phyloP scores from a whole-genome alignment of 2,113 vertebrate species.

The Pedionomus torquatus region DNA sequence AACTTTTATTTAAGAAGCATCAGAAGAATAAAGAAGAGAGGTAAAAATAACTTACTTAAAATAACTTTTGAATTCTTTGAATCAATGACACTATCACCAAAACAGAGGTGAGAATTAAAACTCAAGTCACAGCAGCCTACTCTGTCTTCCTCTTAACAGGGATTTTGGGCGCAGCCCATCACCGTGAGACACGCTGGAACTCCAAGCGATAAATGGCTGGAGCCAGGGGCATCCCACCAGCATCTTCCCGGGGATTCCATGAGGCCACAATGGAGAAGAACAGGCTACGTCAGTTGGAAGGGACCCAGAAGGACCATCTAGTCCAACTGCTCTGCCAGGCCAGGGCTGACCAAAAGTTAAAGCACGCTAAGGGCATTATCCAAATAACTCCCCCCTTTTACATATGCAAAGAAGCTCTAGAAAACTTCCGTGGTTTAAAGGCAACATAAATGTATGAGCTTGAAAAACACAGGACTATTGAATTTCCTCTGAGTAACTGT shows the following conservation, averaged over 20 bases:
- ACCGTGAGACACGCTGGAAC: rapidly evolving
- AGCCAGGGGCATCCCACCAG: neutral
- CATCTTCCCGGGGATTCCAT: too few species aligned
- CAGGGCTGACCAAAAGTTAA: neutral
- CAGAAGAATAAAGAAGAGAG: neutral
- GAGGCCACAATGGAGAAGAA: neutral
- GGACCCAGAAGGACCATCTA: neutral
- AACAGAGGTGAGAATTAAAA: neutral
- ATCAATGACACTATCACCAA: rapidly evolving
- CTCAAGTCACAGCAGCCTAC: neutral
- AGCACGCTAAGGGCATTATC: neutral
- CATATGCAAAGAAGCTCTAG: neutral
- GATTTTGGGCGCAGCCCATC: neutral
- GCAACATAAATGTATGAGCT: neutral
- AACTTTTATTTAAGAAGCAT: neutral
- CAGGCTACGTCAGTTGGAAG: neutral
- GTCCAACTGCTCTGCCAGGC: neutral
- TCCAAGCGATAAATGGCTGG: rapidly evolving
- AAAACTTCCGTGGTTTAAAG: neutral
- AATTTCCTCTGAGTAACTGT: neutral
- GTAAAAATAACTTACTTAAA: neutral
- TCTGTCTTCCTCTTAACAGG: neutral
- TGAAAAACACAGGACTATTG: neutral
- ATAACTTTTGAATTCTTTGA: neutral
- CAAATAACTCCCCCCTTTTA: neutral